A percentile compares a stretch with the other conserved stretches of the same genome.
Conservation (phyloP, 2,888 invertebrate genomes). For the Caenorhabditis doughertyi region DNA sequence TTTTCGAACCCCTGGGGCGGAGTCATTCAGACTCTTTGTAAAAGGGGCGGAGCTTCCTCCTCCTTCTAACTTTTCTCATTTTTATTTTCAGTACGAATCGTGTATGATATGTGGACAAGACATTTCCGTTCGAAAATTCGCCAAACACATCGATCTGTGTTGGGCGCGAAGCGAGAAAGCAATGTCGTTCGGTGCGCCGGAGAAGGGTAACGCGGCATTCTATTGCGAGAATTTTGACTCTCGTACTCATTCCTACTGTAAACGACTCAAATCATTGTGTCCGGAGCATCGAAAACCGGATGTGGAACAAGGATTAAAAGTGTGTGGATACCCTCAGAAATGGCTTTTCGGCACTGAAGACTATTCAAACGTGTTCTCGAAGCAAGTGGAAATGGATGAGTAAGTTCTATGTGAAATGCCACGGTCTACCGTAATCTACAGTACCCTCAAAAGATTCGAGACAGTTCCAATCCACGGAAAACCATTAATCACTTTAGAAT, state of each 20-base stretch:
- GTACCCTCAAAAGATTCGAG: neutral
- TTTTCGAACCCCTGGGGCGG: too few species aligned
- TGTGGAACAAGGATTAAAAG: conserved; percentile 29
- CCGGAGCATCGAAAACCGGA: conserved; percentile 89
- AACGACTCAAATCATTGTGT: conserved; percentile 94
- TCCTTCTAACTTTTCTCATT: neutral
- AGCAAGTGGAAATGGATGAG: conserved; percentile 51
- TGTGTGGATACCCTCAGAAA: conserved; percentile 69
- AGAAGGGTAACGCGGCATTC: conserved; percentile 86
- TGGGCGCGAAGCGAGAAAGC: conserved; percentile 76
- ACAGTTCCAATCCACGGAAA: neutral
- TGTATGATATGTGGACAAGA: conserved; percentile 57
- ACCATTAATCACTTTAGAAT: neutral
- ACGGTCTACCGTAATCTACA: too few species aligned
- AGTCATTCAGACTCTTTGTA: too few species aligned
- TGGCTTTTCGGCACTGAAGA: conserved; percentile 35
- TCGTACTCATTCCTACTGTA: conserved; percentile 91
- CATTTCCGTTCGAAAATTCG: conserved; percentile 36
- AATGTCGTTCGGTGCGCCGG: conserved; percentile 71
- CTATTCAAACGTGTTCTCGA: conserved; percentile 26
- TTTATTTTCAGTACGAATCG: conserved; percentile 38
- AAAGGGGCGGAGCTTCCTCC: too few species aligned
- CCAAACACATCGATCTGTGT: conserved; percentile 77
- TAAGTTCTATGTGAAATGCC: conserved; percentile 2
- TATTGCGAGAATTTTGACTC: conserved; percentile 96